phyloP scores from a whole-genome alignment of 1,140 invertebrate species.

The Gonioctena quinquepunctata region DNA sequence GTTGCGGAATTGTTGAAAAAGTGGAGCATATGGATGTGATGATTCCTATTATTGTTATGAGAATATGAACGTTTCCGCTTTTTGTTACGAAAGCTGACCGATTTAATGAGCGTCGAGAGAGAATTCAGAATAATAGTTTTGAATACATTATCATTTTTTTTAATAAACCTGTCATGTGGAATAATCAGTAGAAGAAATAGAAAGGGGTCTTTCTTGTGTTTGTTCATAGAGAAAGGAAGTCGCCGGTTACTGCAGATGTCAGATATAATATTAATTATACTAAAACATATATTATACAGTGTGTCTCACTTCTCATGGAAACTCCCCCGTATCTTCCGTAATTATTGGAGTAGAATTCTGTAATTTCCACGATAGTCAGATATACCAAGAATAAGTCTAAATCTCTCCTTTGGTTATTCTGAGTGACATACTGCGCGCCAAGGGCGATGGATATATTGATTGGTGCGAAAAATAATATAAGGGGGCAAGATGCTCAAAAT shows the following conservation, averaged over 20 bases:
- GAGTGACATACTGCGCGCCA: too few relatives aligned
- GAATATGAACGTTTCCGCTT: constrained; percentile 1
- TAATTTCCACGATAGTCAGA: too few relatives aligned
- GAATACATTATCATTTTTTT: constrained; percentile 2
- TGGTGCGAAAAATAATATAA: too few relatives aligned
- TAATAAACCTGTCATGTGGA: constrained; percentile 1
- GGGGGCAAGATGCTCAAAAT: too few relatives aligned
- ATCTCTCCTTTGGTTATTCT: too few relatives aligned
- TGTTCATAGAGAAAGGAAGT: background rate
- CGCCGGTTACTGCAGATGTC: background rate
- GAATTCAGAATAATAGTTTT: background rate
- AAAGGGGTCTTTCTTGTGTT: background rate
- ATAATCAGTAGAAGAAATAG: constrained; percentile 1
- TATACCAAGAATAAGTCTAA: too few relatives aligned
- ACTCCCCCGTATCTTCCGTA: too few relatives aligned
- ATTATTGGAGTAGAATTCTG: too few relatives aligned
- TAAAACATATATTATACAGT: background rate
- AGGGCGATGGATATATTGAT: too few relatives aligned
- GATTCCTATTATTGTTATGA: constrained; percentile 10
- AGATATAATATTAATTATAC: too few relatives aligned
- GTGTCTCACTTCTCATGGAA: too few relatives aligned
- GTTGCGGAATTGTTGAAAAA: constrained; percentile 8
- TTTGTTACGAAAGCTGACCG: constrained; percentile 8
- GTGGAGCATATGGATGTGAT: background rate
- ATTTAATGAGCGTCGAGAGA: background rate